Base-by-base conservation (phyloP, 2,797 vertebrate genomes). In the Anabacerthia variegaticeps region DNA sequence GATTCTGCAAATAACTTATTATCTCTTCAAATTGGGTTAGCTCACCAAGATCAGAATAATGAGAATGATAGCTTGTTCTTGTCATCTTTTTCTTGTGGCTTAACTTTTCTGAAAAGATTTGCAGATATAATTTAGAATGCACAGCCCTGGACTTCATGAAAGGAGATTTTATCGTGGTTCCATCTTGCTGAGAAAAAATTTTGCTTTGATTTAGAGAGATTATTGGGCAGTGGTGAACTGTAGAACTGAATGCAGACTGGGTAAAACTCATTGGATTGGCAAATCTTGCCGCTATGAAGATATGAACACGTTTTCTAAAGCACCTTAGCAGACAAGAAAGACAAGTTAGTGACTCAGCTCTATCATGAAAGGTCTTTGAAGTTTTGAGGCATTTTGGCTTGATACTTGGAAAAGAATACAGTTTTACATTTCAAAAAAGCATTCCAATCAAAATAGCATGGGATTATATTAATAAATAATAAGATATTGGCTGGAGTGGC, bases 401-500 rank as follows among this genome's bases (percentile, higher is more conserved):
- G 51, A 28, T 69, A 44, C 15, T 58, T 95, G 56, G 28, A 65
- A 56, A 62, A 77, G 12, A 89, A 71, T 66, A 28, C 2, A 24
- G 24, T 63, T 94, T 85, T 83, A 77, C 34, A 83, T 71, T 91
- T 89, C 65, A 88, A 71, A 94, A 88, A 49, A 80, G 37, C 49
- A 73, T 71, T 82, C 27, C 30, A 80, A 52, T 83, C 37, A 85
- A 88, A 89, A 71, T 65, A 91, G 16, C 12, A 21, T 16, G 49
- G 32, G 12, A n/a, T 71, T 83, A 27, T 65, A 49, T 73, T 82
- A 67, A 88, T 77, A 80, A 93, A 80, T 82, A 84, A 69, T 86
- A 81, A 37, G 24, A 10, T 62, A 73, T 71, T 1, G 0, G 18
- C 41, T 83, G 36, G 34, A 90, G 39, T 62, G 58, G 34, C 58